phyloP scores from a whole-genome alignment of 2,797 vertebrate genomes.

The Molothrus aeneus region DNA sequence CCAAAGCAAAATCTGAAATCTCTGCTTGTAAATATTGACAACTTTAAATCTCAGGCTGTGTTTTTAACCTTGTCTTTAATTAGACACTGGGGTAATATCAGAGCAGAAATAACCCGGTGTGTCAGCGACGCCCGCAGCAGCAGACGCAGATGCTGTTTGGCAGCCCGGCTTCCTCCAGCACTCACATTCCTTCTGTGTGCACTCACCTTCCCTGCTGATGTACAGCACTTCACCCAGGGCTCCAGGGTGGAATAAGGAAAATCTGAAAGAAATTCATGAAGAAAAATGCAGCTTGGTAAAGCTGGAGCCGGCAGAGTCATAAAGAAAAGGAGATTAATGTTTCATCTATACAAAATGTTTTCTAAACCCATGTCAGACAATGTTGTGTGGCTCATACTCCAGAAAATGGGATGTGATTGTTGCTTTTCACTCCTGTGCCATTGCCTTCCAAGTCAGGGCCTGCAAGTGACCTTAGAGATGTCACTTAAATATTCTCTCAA shows the following conservation, averaged over 20 bases:
- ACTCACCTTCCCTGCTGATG: not conserved
- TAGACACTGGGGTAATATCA: not conserved
- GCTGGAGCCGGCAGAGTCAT: not conserved
- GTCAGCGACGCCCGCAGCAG: not conserved
- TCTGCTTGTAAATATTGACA: not conserved
- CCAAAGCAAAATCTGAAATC: conserved; percentile 1
- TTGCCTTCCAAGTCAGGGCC: not conserved
- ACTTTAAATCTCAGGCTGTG: not conserved
- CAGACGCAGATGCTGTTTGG: not conserved
- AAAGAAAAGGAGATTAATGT: not conserved
- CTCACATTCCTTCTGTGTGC: not conserved
- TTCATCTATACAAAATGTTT: not conserved
- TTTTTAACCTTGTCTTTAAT: conserved; percentile 61
- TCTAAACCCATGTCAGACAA: not conserved
- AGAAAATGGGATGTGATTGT: not conserved
- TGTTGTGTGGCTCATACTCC: not conserved
- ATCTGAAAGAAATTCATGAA: not conserved
- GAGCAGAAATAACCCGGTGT: conserved; percentile 41
- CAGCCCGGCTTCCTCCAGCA: not conserved
- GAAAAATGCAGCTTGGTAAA: not conserved
- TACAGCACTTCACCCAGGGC: not conserved
- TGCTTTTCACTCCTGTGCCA: not conserved
- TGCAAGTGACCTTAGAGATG: not conserved
- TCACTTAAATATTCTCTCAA: not conserved
- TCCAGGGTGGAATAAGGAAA: not conserved